Evolutionary conservation across 2,113 vertebrate species (phyloP).

Genomic region (Takifugu flavidus): DNA sequence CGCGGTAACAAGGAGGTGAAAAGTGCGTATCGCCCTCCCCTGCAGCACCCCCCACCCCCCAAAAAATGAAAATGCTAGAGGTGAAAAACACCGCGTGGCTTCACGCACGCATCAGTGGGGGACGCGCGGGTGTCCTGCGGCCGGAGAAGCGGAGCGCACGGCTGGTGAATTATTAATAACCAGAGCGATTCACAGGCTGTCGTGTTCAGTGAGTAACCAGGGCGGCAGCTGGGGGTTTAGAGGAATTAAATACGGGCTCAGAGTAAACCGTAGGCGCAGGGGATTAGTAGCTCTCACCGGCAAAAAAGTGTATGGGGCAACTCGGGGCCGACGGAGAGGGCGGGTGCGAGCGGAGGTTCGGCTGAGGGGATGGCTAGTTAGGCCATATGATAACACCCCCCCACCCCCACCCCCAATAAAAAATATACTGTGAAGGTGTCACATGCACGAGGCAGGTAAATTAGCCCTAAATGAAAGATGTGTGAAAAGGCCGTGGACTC

Average conservation of each 20-base stretch:
- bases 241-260: slow-evolving; percentile 81
- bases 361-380: not conserved
- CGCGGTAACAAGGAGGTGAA: slow-evolving; percentile 14
- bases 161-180: slow-evolving; percentile 82
- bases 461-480: too few relatives aligned
- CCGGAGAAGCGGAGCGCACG: slow-evolving; percentile 59
- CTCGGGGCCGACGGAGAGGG: slow-evolving; percentile 45
- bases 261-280: slow-evolving; percentile 75
- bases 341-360: slow-evolving; percentile 34
- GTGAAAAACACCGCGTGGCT: slow-evolving; percentile 27
- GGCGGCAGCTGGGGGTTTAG: slow-evolving; percentile 80
- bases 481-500: not conserved
- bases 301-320: slow-evolving; percentile 64
- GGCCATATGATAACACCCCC: not conserved
- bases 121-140: slow-evolving; percentile 54
- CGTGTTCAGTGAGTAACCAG: slow-evolving; percentile 74
- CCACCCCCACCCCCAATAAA: too few relatives aligned
- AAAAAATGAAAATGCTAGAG: slow-evolving; percentile 22
- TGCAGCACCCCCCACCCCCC: not conserved
- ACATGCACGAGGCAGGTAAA: too few relatives aligned
- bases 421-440: not conserved
- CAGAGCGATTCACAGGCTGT: slow-evolving; percentile 75
- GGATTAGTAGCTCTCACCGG: slow-evolving; percentile 78
- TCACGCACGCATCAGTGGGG: slow-evolving; percentile 28
- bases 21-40: not conserved